Base-by-base conservation (phyloP, 1,140 invertebrate genomes). In the Drosophila arawakana region DNA sequence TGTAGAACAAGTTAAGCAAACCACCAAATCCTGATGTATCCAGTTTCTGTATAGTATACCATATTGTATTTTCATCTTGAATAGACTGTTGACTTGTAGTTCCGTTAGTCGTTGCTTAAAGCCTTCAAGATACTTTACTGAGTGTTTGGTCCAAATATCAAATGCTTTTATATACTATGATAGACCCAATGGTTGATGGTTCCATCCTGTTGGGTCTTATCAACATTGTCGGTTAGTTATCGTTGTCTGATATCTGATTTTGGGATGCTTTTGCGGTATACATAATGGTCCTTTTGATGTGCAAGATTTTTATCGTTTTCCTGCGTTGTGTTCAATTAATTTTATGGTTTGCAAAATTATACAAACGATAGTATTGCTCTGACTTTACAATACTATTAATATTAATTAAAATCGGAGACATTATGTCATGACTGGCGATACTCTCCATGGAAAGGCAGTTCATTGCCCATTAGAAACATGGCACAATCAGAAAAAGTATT, bases 211-310 rank as follows among this genome's bases (percentile, higher is more conserved):
- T 60, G n/a, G 7, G 15, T 67, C 41, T 43, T 67, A 67, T 67
- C 65, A 9, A 13, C n/a, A 41, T 10, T 41, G 13, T 52, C 21
- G 11, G n/a, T 50, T 10, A 21, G 65, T 50, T 50, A 59, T n/a
- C 50, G 44, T 13, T 13, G 9, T 34, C 9, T 4, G 25, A 2
- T 43, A 43, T 43, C 39, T 41, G 39, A n/a, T 43, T 7, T 39
- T 10, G 37, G 30, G 60, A 39, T 63, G 60, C 35, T 52, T 30
- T 15, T 11, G 34, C 60, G 61, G 49, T 47, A 18, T 43, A 30
- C 25, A 15, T 41, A 13, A 9, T 54, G 50, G 50, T 68, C 65
- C 65, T 68, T 59, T 59, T 68, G 55, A 68, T 50, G 65, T 68
- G n/a, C 35, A 10, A 39, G 15, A 46, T 49, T 49, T 52, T 35